Conservation (phyloP, 2,113 vertebrate genomes). For the Tupaia chinensis region DNA sequence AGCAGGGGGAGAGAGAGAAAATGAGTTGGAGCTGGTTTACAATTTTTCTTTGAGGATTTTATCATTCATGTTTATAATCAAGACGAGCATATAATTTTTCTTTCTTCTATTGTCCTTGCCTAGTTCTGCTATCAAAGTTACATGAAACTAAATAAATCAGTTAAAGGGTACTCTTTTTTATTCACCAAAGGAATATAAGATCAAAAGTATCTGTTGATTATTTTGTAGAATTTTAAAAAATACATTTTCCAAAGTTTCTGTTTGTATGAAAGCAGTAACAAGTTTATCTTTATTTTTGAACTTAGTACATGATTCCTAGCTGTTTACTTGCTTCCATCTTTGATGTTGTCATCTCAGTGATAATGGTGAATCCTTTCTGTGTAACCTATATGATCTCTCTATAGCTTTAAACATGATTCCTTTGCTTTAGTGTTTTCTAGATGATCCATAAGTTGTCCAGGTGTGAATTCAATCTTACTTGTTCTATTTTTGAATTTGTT, state of each 20-base stretch:
- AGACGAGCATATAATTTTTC: neutral
- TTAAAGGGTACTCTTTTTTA: neutral
- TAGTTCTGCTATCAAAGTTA: constrained; percentile 4
- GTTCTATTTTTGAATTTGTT: neutral
- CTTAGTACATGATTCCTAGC: neutral
- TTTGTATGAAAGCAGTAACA: neutral
- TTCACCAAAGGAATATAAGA: neutral
- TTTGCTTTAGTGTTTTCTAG: neutral
- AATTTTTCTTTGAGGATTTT: neutral
- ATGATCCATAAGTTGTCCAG: neutral
- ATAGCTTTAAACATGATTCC: neutral
- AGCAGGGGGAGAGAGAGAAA: neutral
- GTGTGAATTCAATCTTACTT: neutral
- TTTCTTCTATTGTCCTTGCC: neutral
- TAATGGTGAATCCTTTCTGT: neutral
- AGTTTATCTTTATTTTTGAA: neutral
- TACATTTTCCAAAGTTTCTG: neutral
- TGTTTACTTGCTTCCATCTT: neutral
- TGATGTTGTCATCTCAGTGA: neutral
- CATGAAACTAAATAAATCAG: neutral
- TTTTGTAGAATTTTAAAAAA: neutral
- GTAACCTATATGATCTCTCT: neutral
- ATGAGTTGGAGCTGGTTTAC: neutral
- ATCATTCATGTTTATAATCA: neutral
- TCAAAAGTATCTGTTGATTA: neutral